phyloP scores from a whole-genome alignment of 2,113 vertebrate species.

The Scopus umbretta region DNA sequence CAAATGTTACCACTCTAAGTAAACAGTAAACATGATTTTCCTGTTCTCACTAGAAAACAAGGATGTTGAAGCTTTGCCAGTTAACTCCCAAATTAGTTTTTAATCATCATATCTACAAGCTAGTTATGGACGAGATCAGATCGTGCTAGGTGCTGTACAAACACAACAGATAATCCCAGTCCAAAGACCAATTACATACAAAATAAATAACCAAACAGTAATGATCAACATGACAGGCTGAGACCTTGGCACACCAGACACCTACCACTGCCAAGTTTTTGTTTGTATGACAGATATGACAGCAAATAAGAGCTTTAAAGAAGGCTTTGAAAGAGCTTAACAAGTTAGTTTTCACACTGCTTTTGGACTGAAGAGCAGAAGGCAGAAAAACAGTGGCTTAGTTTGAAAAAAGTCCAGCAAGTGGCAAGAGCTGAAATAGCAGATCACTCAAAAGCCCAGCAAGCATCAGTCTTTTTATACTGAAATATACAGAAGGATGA shows the following conservation, averaged over 20 bases:
- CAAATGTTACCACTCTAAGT: not conserved
- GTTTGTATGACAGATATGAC: constrained; percentile 29
- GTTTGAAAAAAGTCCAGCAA: not conserved
- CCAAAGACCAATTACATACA: not conserved
- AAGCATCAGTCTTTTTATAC: not conserved
- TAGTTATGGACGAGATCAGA: not conserved
- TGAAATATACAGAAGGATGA: not conserved
- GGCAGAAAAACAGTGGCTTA: not conserved
- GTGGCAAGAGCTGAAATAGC: not conserved
- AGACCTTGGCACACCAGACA: constrained; percentile 20
- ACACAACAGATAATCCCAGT: constrained; percentile 12
- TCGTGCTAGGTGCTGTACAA: not conserved
- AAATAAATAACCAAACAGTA: constrained; percentile 24
- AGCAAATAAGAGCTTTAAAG: not conserved
- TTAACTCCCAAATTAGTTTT: not conserved
- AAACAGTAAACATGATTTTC: not conserved
- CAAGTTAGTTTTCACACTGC: not conserved
- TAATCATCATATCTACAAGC: not conserved
- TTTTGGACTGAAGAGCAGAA: not conserved
- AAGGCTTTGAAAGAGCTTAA: not conserved
- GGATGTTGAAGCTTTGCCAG: not conserved
- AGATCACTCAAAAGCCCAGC: not conserved
- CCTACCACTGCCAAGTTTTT: constrained; percentile 27
- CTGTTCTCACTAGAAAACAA: not conserved
- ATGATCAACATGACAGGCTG: not conserved